Evolutionary conservation across 2,797 vertebrate species (phyloP).

Genomic region (Thamnophis elegans): DNA sequence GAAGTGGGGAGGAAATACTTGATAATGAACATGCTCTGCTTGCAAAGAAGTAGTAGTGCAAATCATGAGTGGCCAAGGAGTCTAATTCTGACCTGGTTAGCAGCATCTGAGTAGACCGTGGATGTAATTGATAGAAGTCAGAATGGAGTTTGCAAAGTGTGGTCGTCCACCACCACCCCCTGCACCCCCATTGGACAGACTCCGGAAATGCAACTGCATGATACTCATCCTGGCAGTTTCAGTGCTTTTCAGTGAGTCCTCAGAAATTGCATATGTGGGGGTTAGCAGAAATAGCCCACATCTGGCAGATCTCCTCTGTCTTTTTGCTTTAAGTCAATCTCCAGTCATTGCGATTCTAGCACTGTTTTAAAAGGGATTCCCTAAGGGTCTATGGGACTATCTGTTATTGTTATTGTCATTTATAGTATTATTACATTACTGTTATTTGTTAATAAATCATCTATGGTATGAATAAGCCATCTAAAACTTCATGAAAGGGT

Average conservation of each 20-base stretch:
- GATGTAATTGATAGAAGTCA: neutral
- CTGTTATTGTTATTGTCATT: neutral
- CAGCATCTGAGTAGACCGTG: neutral
- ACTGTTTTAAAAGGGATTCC: neutral
- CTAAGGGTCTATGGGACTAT: neutral
- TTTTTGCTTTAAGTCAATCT: neutral
- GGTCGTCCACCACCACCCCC: too few species aligned
- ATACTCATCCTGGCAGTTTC: neutral
- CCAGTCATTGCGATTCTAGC: neutral
- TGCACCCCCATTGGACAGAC: neutral
- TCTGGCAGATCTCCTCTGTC: neutral
- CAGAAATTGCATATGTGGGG: neutral
- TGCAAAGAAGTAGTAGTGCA: neutral
- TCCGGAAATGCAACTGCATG: neutral
- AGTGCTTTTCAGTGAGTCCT: neutral
- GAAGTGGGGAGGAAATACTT: neutral
- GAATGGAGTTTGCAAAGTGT: neutral
- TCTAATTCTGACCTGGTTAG: neutral
- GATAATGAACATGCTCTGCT: neutral
- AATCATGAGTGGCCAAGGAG: neutral
- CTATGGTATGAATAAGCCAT: neutral
- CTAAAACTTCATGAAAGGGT: neutral
- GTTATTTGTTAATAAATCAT: neutral
- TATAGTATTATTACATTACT: neutral
- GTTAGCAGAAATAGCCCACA: neutral